Evolutionary conservation across 2,888 invertebrate genomes (phyloP), one percentile per base, ranked within the genome.

Genomic region (Polylopha cassiicola): DNA sequence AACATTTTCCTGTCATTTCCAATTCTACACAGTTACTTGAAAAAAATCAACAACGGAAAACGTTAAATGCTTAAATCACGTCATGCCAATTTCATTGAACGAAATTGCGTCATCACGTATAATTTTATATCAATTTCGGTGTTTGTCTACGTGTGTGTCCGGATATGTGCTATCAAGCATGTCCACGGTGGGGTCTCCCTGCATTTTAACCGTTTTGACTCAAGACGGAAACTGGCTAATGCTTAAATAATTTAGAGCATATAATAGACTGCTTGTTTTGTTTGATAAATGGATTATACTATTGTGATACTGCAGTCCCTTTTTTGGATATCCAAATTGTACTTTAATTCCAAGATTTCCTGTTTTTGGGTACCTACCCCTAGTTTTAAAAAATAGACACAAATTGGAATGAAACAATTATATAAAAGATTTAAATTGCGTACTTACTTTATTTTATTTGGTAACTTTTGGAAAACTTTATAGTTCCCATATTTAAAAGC

Each of bases 121-220:
- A 61, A 63, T 63, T 61, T 55, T 36, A 30, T 48, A 46, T 47
- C 51, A 53, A 58, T 57, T 56, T 48, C 31, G 44, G 29, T 29
- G 30, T 27, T 30, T 38, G 55, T 57, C 73, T 45, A 57, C 77
- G 74, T 70, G 73, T 71, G 67, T 64, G 70, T 72, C 69, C 76
- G 75, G 76, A 78, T 68, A 67, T 55, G 51, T 43, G 55, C 55
- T 57, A 64, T 61, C 65, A 51, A 47, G 50, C 44, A 37, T 44
- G 41, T 53, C 48, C 50, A 43, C 44, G 50, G 44, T 75, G 75
- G 74, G 73, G 50, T 50, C 48, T 54, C 37, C 61, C 65, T 72
- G 76, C 72, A 71, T 24, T 39, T 39, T 36, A 28, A 37, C 23
- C 23, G 29, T 36, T 39, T 44, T 36, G 50, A 53, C 44, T 53